Percentiles rank a stretch among this genome's conserved stretches.
phyloP scores from a whole-genome alignment of 37 sponge, comb jelly and placozoan genomes.

The Tethya wilhelma region DNA sequence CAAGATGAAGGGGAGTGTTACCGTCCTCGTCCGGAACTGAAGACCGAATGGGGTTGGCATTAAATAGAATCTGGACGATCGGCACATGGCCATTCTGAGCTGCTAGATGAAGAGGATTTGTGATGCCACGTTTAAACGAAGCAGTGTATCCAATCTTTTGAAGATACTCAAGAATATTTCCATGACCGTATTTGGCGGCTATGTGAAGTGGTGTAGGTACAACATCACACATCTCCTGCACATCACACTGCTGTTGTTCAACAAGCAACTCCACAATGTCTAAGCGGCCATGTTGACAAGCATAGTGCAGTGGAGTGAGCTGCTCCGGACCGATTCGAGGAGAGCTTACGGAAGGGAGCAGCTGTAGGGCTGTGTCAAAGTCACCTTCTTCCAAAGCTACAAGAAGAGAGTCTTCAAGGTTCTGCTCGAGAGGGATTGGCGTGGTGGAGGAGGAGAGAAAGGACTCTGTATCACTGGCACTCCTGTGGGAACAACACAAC shows the following conservation, averaged over 20 bases:
- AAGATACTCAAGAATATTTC: not conserved
- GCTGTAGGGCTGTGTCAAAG: constrained; percentile 14
- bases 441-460: constrained; percentile 8
- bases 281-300: constrained; percentile 25
- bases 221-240: not conserved
- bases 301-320: constrained; percentile 36
- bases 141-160: not conserved
- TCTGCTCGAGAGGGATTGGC: no score
- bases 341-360: not conserved
- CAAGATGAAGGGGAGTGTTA: constrained; percentile 30
- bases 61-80: constrained; percentile 10
- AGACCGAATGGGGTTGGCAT: not conserved
- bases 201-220: constrained; percentile 9
- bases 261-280: constrained; percentile 16
- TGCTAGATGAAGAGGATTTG: constrained; percentile 1
- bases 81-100: constrained; percentile 16
- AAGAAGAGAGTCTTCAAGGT: constrained; percentile 6
- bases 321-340: constrained; percentile 10
- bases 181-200: constrained; percentile 6
- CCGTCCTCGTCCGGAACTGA: constrained; percentile 19
- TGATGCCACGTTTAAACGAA: not conserved
- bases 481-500: no score
- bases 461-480: constrained; percentile 13
- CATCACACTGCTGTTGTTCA: not conserved
- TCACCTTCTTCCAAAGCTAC: constrained; percentile 12